Evolutionary conservation across 2,113 vertebrate genomes (phyloP).

Genomic region (Glaucidium brasilianum): DNA sequence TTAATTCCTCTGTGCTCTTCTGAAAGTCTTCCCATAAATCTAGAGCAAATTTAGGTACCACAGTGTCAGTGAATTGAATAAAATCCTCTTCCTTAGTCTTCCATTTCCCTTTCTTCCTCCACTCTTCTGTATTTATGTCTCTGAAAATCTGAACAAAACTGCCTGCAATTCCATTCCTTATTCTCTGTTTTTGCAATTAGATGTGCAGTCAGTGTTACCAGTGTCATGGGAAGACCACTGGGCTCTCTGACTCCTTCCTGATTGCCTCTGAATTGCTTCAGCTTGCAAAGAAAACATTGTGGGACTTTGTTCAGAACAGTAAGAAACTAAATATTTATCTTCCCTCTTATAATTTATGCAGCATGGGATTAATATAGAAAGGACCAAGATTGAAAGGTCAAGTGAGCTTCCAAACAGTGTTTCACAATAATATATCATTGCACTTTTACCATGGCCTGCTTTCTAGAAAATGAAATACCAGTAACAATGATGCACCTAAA

Average conservation of each 20-base stretch:
- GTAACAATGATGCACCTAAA: not conserved
- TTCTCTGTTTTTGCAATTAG: constrained; percentile 40
- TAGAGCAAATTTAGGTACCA: not conserved
- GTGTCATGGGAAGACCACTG: constrained; percentile 26
- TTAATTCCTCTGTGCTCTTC: not conserved
- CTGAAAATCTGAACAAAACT: not conserved
- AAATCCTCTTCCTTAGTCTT: not conserved
- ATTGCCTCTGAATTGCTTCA: constrained; percentile 28
- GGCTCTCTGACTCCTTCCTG: constrained; percentile 30
- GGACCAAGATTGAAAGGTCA: constrained; percentile 49
- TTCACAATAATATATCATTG: constrained; percentile 28
- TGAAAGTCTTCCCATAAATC: not conserved
- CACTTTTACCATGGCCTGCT: not conserved
- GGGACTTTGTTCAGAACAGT: constrained; percentile 41
- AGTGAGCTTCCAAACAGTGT: constrained; percentile 36
- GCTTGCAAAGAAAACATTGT: constrained; percentile 43
- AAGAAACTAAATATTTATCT: constrained; percentile 68
- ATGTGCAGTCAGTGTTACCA: not conserved
- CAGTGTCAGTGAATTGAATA: not conserved
- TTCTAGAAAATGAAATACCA: constrained; percentile 16
- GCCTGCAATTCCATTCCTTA: not conserved
- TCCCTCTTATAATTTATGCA: constrained; percentile 55
- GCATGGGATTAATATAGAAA: constrained; percentile 57
- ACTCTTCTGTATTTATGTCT: not conserved
- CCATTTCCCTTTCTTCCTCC: not conserved